Conservation (phyloP, 2,113 vertebrate species). For the Lepus americanus region DNA sequence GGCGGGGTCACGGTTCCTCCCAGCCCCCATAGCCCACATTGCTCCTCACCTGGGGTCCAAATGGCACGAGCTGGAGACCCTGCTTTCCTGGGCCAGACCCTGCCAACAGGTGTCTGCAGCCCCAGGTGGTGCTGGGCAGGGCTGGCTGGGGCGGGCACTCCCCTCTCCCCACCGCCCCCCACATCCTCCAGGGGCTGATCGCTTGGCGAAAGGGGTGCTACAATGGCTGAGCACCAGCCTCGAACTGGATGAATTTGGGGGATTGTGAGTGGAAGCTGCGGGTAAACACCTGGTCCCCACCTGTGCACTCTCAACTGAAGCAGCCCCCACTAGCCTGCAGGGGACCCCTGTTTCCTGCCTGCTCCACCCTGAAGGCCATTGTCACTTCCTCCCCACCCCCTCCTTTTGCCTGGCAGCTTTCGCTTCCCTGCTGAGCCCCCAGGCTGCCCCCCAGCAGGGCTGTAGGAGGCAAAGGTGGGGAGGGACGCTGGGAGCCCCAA, state of each 20-base stretch:
- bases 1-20: background rate
- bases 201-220: fast-evolving
- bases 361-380: background rate
- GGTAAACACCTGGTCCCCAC: background rate
- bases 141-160: background rate
- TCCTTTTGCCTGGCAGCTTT: background rate
- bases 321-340: background rate
- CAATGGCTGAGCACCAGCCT: background rate
- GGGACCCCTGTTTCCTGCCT: background rate
- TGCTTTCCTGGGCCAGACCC: background rate
- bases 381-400: background rate
- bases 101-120: constrained; percentile 76
- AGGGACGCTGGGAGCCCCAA: background rate
- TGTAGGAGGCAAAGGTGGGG: background rate
- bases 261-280: background rate
- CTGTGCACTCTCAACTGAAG: background rate
- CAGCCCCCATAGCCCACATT: no score
- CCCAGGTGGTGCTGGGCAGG: background rate
- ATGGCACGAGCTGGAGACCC: background rate
- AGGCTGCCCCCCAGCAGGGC: background rate
- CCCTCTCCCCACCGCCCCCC: background rate
- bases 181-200: background rate
- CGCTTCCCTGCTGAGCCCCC: constrained; percentile 10
- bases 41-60: background rate
- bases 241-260: background rate